phyloP scores from a whole-genome alignment of 2,888 invertebrate species.

The Plebejus melissa region DNA sequence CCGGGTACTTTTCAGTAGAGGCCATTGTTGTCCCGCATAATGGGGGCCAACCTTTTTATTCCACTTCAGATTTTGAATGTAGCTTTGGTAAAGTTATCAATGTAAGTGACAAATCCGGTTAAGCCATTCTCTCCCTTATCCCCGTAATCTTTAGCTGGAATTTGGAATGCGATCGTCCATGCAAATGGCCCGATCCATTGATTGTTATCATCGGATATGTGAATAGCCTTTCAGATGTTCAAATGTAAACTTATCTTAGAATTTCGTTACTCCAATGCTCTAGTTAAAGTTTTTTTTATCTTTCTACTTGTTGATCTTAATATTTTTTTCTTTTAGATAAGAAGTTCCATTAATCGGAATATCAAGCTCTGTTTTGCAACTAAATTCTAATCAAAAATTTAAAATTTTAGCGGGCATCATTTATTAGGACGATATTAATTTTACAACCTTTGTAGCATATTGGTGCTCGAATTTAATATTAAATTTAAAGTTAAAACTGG shows the following conservation, averaged over 20 bases:
- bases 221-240: conserved; percentile 36
- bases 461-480: neutral
- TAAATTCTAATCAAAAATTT: conserved; percentile 2
- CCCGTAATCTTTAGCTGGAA: conserved; percentile 28
- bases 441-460: conserved; percentile 1
- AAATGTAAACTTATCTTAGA: conserved; percentile 32
- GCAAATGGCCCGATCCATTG: conserved; percentile 28
- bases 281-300: neutral
- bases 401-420: neutral
- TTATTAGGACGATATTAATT: conserved; percentile 1
- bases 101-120: conserved; percentile 41
- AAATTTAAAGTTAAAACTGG: conserved; percentile 21
- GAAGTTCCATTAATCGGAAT: neutral
- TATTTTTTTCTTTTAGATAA: neutral
- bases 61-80: conserved; percentile 63
- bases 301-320: conserved; percentile 8
- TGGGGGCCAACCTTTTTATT: conserved; percentile 69
- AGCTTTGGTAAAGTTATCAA: conserved; percentile 41
- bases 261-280: conserved; percentile 23
- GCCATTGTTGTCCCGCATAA: conserved; percentile 65
- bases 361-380: neutral
- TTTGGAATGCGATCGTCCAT: conserved; percentile 29
- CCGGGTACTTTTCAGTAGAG: conserved; percentile 63
- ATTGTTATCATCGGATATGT: conserved; percentile 35
- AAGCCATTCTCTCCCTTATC: conserved; percentile 35